Conservation (phyloP, 2,888 invertebrate genomes). For the Rhagium mordax region DNA sequence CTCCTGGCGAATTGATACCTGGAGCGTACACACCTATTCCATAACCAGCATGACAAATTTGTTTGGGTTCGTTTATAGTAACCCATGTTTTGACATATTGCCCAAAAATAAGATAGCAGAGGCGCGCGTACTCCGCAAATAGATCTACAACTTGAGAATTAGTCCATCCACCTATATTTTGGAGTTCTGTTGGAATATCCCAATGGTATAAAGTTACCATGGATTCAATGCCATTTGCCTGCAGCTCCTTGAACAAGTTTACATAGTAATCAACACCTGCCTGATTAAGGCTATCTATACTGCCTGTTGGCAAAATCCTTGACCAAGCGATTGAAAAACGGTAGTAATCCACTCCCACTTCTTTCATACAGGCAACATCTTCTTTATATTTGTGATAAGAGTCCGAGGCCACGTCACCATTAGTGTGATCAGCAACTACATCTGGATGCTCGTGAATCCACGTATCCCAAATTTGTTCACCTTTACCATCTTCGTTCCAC, state of each 20-base stretch:
- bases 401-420: slow-evolving; percentile 78
- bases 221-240: slow-evolving; percentile 73
- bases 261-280: slow-evolving; percentile 62
- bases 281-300: slow-evolving; percentile 69
- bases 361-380: slow-evolving; percentile 74
- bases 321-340: slow-evolving; percentile 58
- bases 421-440: slow-evolving; percentile 60
- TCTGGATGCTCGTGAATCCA: slow-evolving; percentile 41
- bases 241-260: slow-evolving; percentile 62
- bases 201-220: slow-evolving; percentile 72
- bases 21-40: slow-evolving; percentile 61
- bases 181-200: slow-evolving; percentile 73
- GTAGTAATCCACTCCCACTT: slow-evolving; percentile 74
- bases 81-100: slow-evolving; percentile 69
- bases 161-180: slow-evolving; percentile 68
- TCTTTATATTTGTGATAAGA: slow-evolving; percentile 78
- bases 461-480: slow-evolving; percentile 52
- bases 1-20: slow-evolving; percentile 68
- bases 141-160: slow-evolving; percentile 73
- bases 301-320: slow-evolving; percentile 74
- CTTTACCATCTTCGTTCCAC: slow-evolving; percentile 59
- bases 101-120: slow-evolving; percentile 62
- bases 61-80: slow-evolving; percentile 72
- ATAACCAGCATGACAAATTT: slow-evolving; percentile 59
- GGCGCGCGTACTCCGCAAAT: slow-evolving; percentile 73